These are phyloP conservation scores for Cottoperca gobio DNA, from an alignment of 2,797 vertebrate species.

Conservation along the genomic window DNA sequence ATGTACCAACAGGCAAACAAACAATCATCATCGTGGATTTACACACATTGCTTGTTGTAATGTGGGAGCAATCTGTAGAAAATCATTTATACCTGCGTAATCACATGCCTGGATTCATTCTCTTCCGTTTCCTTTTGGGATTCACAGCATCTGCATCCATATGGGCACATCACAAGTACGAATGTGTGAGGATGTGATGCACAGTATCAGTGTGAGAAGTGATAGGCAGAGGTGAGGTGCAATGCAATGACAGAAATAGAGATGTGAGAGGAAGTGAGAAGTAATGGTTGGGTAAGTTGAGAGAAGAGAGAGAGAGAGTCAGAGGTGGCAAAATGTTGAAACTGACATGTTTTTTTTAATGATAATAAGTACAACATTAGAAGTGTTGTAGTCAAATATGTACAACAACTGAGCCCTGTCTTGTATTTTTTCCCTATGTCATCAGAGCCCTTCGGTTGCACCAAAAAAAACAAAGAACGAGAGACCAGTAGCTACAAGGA, in stretches of 20 bases:
- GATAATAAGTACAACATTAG: neutral
- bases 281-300: conserved; percentile 18
- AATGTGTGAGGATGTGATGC: conserved; percentile 54
- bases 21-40: neutral
- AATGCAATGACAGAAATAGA: conserved; percentile 66
- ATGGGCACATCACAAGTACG: conserved; percentile 36
- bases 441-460: neutral
- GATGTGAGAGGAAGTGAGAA: conserved; percentile 53
- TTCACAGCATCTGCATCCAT: conserved; percentile 19
- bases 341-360: conserved; percentile 9
- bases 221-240: conserved; percentile 63
- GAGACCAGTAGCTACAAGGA: neutral
- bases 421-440: neutral
- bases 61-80: neutral
- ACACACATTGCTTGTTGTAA: neutral
- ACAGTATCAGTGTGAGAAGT: conserved; percentile 47
- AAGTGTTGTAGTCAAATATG: conserved; percentile 17
- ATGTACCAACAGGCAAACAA: conserved; percentile 8
- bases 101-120: conserved; percentile 3
- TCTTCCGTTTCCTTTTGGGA: conserved; percentile 9
- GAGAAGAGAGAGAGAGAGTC: neutral
- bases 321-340: conserved; percentile 30
- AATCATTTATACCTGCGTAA: conserved; percentile 1
- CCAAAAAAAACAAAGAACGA: conserved; percentile 6
- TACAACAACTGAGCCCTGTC: neutral